Evolutionary conservation across 2,113 vertebrate species (phyloP).

Genomic region (Verasper variegatus): DNA sequence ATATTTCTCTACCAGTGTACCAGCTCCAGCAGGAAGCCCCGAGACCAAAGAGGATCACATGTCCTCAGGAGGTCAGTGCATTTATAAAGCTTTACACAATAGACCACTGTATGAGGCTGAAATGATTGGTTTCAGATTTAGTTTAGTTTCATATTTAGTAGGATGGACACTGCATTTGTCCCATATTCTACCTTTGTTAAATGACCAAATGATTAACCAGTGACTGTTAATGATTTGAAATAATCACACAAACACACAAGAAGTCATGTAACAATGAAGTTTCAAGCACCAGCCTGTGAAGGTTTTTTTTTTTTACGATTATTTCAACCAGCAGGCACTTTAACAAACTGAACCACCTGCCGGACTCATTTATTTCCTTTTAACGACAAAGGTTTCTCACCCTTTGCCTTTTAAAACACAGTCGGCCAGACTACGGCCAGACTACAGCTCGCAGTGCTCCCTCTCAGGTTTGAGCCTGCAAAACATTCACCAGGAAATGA

Average conservation of each 20-base stretch:
- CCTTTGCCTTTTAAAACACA: constrained; percentile 10
- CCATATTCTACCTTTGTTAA: not conserved
- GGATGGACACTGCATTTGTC: not conserved
- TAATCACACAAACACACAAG: not conserved
- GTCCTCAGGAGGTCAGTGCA: constrained; percentile 92
- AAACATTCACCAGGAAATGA: constrained; percentile 40
- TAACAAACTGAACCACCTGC: constrained; percentile 8
- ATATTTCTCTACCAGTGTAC: constrained; percentile 90
- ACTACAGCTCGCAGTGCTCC: not conserved
- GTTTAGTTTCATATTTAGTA: not conserved
- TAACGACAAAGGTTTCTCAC: not conserved
- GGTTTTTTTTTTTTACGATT: not conserved
- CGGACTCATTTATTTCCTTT: constrained; percentile 15
- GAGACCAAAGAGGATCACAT: constrained; percentile 95
- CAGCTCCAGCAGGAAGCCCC: constrained; percentile 97
- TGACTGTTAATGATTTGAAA: not conserved
- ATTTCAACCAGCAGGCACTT: not conserved
- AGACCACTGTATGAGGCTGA: not conserved
- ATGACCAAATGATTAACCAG: not conserved
- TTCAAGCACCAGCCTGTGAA: no score
- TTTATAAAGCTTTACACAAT: constrained; percentile 8
- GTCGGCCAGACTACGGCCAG: not conserved
- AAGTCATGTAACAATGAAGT: not conserved
- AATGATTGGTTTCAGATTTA: not conserved
- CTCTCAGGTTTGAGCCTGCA: constrained; percentile 16